Evolutionary conservation across 2,113 vertebrate species (phyloP).

Genomic region (Pithys albifrons): DNA sequence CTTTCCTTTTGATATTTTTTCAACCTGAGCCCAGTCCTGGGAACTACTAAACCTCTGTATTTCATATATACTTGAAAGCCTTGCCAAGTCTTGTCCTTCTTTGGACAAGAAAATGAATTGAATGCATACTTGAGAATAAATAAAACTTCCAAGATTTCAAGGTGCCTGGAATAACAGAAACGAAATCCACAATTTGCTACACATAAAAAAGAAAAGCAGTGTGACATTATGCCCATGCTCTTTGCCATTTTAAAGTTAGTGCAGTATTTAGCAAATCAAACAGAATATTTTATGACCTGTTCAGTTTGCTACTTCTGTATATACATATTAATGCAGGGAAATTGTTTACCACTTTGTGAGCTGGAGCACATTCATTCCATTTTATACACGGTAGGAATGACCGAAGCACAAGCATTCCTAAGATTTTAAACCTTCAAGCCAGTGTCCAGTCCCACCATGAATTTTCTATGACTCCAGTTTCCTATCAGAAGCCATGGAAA

Average conservation of each 20-base stretch:
- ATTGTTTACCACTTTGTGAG: background rate
- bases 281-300: background rate
- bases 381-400: background rate
- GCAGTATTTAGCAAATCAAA: background rate
- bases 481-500: background rate
- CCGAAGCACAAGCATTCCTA: background rate
- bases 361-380: background rate
- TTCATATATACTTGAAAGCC: background rate
- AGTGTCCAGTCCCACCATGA: background rate
- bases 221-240: background rate
- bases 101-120: background rate
- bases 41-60: background rate
- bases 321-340: background rate
- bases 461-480: background rate
- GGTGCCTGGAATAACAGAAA: background rate
- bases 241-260: background rate
- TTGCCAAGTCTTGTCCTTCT: background rate
- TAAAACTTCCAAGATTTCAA: background rate
- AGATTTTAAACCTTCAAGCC: background rate
- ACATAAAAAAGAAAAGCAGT: background rate
- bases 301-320: background rate
- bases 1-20: background rate
- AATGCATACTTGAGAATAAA: background rate
- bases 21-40: background rate
- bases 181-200: background rate